Percentiles rank a stretch among this genome's conserved stretches.
Conservation (phyloP, 2,888 invertebrate species). For the Latheticus oryzae region DNA sequence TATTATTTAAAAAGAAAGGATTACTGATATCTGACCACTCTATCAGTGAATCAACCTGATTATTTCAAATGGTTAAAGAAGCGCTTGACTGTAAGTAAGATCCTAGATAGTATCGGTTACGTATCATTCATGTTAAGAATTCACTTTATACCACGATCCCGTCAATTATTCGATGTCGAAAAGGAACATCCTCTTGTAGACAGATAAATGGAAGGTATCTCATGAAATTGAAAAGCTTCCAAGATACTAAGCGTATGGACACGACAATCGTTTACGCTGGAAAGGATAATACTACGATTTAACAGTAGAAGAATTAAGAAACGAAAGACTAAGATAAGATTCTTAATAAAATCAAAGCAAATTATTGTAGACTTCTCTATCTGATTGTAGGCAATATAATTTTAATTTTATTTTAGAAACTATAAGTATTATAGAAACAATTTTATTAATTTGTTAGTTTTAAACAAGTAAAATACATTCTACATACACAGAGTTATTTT, state of each 20-base stretch:
- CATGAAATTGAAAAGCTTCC: slow-evolving; percentile 40
- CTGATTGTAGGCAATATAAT: too few species aligned
- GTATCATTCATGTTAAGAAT: slow-evolving; percentile 61
- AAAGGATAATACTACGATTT: too few species aligned
- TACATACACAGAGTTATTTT: too few species aligned
- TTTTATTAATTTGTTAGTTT: too few species aligned
- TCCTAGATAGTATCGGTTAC: slow-evolving; percentile 53
- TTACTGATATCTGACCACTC: slow-evolving; percentile 42
- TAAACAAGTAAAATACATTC: too few species aligned
- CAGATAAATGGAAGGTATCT: slow-evolving; percentile 43
- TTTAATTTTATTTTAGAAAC: too few species aligned
- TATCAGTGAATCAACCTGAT: slow-evolving; percentile 47
- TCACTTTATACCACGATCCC: slow-evolving; percentile 61
- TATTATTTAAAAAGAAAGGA: slow-evolving; percentile 21
- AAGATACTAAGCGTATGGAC: slow-evolving; percentile 30
- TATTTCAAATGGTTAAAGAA: slow-evolving; percentile 47
- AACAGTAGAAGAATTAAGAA: too few species aligned
- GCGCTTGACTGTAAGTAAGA: slow-evolving; percentile 46
- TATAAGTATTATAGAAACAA: too few species aligned
- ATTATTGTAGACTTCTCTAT: too few species aligned
- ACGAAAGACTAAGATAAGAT: too few species aligned
- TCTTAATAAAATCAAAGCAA: too few species aligned
- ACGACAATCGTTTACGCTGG: slow-evolving; percentile 31
- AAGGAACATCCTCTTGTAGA: slow-evolving; percentile 38
- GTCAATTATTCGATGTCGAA: slow-evolving; percentile 63